Base-by-base conservation (phyloP, 1,140 invertebrate species). In the Orussus abietinus region DNA sequence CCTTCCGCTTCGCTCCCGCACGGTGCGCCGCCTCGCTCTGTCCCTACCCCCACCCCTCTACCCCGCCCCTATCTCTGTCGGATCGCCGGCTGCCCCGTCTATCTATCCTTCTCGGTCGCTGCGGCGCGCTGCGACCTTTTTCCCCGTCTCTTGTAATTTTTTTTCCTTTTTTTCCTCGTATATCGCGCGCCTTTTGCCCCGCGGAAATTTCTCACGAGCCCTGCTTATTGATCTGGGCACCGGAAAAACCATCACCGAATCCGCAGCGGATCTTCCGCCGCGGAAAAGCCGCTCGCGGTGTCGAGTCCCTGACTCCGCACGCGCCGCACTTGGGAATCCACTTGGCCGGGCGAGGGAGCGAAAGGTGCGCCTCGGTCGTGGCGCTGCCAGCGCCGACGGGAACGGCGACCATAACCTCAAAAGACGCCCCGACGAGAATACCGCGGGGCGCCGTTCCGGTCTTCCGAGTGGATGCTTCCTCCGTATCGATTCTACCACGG, bases 371-470 rank as follows among this genome's bases (percentile, higher is more conserved):
- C 12, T 26, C 22, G 22, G 6, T 26, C n/a, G 22, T 7, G 6
- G 22, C 30, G 30, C 30, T 12, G 5, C 12, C 12, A 14, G 6
- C 30, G 30, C 12, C 30, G 12, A 11, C 12, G 12, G 30, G 30
- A 5, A 42, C 38, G 28, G 38, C 34, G 38, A 42, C 38, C 46
- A 57, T 58, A 58, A 58, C 55, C 55, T 58, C 55, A 57, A 57
- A 51, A n/a, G 34, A 38, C 38, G 38, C 21, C 29, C 33, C 38
- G 38, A 41, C 38, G n/a, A n/a, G n/a, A n/a, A n/a, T n/a, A n/a
- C n/a, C n/a, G n/a, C n/a, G n/a, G n/a, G n/a, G n/a, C n/a, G n/a
- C n/a, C n/a, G n/a, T n/a, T n/a, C n/a, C n/a, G n/a, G n/a, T n/a
- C n/a, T n/a, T n/a, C n/a, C n/a, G n/a, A n/a, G n/a, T n/a, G n/a